These are phyloP conservation scores for Omphaloscelis lunosa DNA, from an alignment of 2,888 invertebrate genomes.

Conservation along the genomic window DNA sequence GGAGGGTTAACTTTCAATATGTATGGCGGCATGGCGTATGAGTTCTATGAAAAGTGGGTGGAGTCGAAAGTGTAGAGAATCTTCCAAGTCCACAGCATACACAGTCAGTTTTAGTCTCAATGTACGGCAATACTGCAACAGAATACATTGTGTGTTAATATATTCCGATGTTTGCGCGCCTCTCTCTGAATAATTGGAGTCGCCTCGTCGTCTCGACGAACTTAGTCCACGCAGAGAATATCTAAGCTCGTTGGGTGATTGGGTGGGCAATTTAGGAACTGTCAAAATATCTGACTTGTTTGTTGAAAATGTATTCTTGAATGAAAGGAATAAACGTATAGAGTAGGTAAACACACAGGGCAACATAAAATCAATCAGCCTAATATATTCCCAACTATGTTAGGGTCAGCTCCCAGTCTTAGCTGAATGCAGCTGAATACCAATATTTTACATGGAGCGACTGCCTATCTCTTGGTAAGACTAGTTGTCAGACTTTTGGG, in stretches of 20 bases:
- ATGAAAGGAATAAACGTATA: neutral
- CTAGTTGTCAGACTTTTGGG: too few relatives aligned
- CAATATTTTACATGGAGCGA: too few relatives aligned
- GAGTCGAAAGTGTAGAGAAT: neutral
- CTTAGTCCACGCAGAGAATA: slow-evolving; percentile 23
- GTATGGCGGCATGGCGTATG: too few relatives aligned
- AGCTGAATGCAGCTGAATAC: too few relatives aligned
- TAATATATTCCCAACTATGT: too few relatives aligned
- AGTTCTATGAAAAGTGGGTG: too few relatives aligned
- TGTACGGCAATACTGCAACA: slow-evolving; percentile 73
- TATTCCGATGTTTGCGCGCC: slow-evolving; percentile 80
- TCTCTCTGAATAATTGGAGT: slow-evolving; percentile 79
- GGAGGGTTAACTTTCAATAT: too few relatives aligned
- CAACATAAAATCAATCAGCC: neutral
- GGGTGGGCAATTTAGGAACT: slow-evolving; percentile 1
- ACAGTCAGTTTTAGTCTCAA: slow-evolving; percentile 19
- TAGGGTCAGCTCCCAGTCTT: too few relatives aligned
- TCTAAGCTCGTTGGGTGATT: slow-evolving; percentile 6
- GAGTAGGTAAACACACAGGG: neutral
- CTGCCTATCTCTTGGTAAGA: too few relatives aligned
- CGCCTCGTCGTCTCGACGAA: slow-evolving; percentile 22
- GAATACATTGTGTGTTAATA: slow-evolving; percentile 85
- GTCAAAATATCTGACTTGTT: slow-evolving; percentile 12
- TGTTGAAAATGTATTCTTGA: neutral
- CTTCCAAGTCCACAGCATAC: slow-evolving; percentile 61